Base-by-base conservation (phyloP, 2,113 vertebrate genomes). In the Pogona vitticeps region DNA sequence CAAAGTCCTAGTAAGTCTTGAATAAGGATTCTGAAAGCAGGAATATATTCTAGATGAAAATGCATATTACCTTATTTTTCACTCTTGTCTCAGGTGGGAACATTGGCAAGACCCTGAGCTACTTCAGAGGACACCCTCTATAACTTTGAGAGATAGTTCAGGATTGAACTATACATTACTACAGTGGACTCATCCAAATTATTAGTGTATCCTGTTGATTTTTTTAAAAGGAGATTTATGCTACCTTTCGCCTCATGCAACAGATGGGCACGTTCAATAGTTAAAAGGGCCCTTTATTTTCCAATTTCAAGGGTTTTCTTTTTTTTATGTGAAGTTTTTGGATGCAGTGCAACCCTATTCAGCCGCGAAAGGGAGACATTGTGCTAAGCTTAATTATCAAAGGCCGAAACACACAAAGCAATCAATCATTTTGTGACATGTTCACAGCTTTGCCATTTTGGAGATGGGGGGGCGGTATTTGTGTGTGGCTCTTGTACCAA, bases 331-430 rank as follows among this genome's bases (percentile, higher is more conserved):
- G 87, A 92, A 81, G 31, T 95, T 95, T 89, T 96, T 90, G 91
- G 93, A 91, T 90, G 89, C 93, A 89, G 92, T 93, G 94, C 91
- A 93, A 92, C 87, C 92, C 87, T 89, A 90, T 95, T 95, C 91
- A 70, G 92, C 82, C 89, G 93, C 63, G 88, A 92, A 91, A 94
- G 95, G 91, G 28, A 95, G 91, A 94, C 92, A 88, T 83, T 91
- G 93, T 94, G 92, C 92, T 94, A 93, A 93, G 92, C 89, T 95
- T 96, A 96, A 96, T 96, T 96, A 96, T 94, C 95, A 95, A 96
- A 96, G 95, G 94, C 95, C 94, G 94, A 94, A 95, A 92, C 58
- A 28, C 88, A 94, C 94, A 58, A 91, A 95, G 93, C 93, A 95
- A 96, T 95, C 96, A 95, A 96, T 97, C 96, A 96, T 92, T 70